These are phyloP conservation scores for Panagrolaimus sp. DNA, from an alignment of 1,140 invertebrate species.

Conservation along the genomic window DNA sequence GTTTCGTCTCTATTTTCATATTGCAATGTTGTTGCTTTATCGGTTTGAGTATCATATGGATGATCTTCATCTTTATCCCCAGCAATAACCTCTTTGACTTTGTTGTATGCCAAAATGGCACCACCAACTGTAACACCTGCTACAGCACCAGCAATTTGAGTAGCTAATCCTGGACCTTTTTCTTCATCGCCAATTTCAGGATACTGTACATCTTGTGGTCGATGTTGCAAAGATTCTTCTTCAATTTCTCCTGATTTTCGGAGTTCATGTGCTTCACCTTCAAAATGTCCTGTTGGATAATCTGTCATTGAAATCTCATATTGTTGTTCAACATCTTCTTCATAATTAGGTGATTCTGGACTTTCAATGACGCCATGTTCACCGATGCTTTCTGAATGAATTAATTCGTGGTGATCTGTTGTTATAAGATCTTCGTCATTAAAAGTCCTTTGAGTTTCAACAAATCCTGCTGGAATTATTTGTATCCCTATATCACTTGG, in stretches of 20 bases:
- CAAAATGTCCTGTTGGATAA: neutral
- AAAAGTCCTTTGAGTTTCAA: neutral
- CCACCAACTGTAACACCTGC: conserved; percentile 5
- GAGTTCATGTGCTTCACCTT: neutral
- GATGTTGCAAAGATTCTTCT: neutral
- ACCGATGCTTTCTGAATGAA: neutral
- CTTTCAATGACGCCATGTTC: neutral
- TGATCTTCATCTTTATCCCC: neutral
- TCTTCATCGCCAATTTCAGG: neutral
- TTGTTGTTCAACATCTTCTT: neutral
- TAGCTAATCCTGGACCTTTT: neutral
- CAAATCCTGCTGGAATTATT: too few species aligned
- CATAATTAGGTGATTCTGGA: too few species aligned
- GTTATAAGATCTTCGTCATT: neutral
- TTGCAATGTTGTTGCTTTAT: too few species aligned
- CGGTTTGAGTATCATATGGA: too few species aligned
- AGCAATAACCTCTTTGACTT: neutral
- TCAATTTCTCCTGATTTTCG: neutral
- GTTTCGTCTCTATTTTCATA: too few species aligned
- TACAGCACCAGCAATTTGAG: neutral
- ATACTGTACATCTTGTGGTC: too few species aligned
- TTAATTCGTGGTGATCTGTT: too few species aligned
- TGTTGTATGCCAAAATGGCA: neutral
- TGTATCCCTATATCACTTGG: too few species aligned
- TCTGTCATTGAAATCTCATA: neutral